Conservation (phyloP, 2,888 invertebrate species). For the Nemoura dubitans region DNA sequence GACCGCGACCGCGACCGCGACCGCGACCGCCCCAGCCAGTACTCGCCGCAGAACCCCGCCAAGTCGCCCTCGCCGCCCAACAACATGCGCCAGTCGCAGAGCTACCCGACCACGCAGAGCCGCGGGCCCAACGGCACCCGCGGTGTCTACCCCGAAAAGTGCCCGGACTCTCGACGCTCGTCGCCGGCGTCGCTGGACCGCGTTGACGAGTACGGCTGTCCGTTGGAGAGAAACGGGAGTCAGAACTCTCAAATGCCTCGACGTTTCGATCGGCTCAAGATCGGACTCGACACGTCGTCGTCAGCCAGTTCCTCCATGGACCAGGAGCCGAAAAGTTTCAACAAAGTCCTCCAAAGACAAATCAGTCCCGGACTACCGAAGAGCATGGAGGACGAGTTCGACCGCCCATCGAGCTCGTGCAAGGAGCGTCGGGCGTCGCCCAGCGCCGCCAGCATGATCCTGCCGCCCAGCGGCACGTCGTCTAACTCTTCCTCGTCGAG, state of each 20-base stretch:
- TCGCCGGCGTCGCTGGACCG: slow-evolving; percentile 60
- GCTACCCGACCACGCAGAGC: slow-evolving; percentile 61
- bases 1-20: no score
- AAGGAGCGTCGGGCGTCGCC: slow-evolving; percentile 56
- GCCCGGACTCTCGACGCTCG: slow-evolving; percentile 54
- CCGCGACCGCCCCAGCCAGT: slow-evolving; percentile 54
- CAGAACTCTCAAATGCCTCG: slow-evolving; percentile 47
- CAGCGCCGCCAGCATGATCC: slow-evolving; percentile 53
- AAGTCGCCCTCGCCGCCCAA: slow-evolving; percentile 52
- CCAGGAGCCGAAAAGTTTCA: slow-evolving; percentile 44
- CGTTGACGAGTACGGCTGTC: slow-evolving; percentile 55
- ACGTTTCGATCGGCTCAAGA: slow-evolving; percentile 44
- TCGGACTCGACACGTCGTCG: slow-evolving; percentile 46
- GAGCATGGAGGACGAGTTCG: slow-evolving; percentile 40
- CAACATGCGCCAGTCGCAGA: slow-evolving; percentile 64
- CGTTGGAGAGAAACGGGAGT: slow-evolving; percentile 32
- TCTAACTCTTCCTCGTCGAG: slow-evolving; percentile 63
- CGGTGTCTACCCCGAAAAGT: slow-evolving; percentile 16
- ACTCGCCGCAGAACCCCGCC: slow-evolving; percentile 45
- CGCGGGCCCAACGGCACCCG: slow-evolving; percentile 28
- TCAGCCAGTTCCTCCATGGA: slow-evolving; percentile 45
- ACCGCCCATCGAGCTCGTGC: slow-evolving; percentile 39
- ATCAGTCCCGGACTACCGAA: slow-evolving; percentile 56
- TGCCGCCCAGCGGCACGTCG: slow-evolving; percentile 45
- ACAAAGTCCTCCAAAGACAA: slow-evolving; percentile 53